These are phyloP conservation scores for Myoxocephalus aenaeus DNA, from an alignment of 2,797 vertebrate genomes.

Conservation along the genomic window DNA sequence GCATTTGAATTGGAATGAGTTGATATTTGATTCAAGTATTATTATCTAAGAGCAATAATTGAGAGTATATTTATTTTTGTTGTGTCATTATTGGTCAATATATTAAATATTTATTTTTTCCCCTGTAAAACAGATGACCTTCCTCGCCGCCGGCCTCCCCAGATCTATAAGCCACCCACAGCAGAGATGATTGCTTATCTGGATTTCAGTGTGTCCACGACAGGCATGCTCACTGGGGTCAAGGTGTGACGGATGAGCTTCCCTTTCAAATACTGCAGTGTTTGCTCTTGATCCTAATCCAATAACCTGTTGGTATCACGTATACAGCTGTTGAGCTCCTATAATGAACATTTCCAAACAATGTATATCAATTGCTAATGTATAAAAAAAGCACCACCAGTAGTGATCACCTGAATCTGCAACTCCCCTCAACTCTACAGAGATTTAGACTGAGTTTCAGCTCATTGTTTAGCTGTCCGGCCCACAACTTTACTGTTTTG, in stretches of 20 bases:
- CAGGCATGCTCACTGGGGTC: conserved; percentile 99
- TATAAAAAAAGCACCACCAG: not conserved
- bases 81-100: not conserved
- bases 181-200: conserved; percentile 97
- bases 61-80: too few species aligned
- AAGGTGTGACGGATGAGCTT: conserved; percentile 84
- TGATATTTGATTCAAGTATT: not conserved
- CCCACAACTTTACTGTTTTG: not conserved
- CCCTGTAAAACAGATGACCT: conserved; percentile 88
- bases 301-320: not conserved
- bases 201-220: conserved; percentile 98
- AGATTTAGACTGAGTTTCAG: not conserved
- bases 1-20: not conserved
- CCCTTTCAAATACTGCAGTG: not conserved
- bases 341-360: not conserved
- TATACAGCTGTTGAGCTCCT: not conserved
- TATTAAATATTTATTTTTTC: not conserved
- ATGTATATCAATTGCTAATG: not conserved
- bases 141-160: conserved; percentile 92
- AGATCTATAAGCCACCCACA: conserved; percentile 96
- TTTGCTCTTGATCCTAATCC: not conserved
- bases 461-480: not conserved
- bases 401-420: not conserved
- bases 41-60: not conserved
- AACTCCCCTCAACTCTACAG: not conserved